A percentile compares a stretch with the other conserved stretches of the same genome.
Conservation (phyloP, 2,797 vertebrate species). For the Alca torda region DNA sequence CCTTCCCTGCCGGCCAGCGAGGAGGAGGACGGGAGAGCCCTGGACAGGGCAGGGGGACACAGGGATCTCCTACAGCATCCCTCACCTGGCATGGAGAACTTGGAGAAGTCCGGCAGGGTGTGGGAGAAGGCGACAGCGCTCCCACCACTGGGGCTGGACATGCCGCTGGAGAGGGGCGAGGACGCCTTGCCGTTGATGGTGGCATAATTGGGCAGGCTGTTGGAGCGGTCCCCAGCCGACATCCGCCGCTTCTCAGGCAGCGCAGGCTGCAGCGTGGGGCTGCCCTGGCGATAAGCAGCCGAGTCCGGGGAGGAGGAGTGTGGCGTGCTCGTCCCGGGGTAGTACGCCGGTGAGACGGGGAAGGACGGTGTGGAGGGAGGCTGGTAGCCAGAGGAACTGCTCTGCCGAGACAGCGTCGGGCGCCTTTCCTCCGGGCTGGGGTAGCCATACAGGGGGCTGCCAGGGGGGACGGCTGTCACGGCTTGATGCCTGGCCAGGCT, state of each 20-base stretch:
- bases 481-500: constrained; percentile 79
- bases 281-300: constrained; percentile 83
- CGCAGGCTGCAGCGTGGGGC: constrained; percentile 81
- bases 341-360: constrained; percentile 87
- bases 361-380: constrained; percentile 94
- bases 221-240: constrained; percentile 89
- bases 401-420: constrained; percentile 89
- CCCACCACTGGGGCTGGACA: constrained; percentile 77
- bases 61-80: not conserved
- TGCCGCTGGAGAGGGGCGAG: constrained; percentile 83
- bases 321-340: constrained; percentile 75
- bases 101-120: constrained; percentile 95
- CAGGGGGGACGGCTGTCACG: constrained; percentile 60
- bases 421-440: constrained; percentile 88
- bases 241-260: constrained; percentile 94
- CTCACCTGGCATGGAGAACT: constrained; percentile 91
- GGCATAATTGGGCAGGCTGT: constrained; percentile 86
- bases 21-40: not conserved
- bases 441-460: constrained; percentile 90
- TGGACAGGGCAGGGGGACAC: fast-evolving
- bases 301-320: constrained; percentile 81
- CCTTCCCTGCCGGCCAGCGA: not conserved
- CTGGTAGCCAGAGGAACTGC: constrained; percentile 93
- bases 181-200: constrained; percentile 91
- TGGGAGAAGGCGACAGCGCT: constrained; percentile 87